Evolutionary conservation across 2,113 vertebrate genomes (phyloP).

Genomic region (Tetrax tetrax): DNA sequence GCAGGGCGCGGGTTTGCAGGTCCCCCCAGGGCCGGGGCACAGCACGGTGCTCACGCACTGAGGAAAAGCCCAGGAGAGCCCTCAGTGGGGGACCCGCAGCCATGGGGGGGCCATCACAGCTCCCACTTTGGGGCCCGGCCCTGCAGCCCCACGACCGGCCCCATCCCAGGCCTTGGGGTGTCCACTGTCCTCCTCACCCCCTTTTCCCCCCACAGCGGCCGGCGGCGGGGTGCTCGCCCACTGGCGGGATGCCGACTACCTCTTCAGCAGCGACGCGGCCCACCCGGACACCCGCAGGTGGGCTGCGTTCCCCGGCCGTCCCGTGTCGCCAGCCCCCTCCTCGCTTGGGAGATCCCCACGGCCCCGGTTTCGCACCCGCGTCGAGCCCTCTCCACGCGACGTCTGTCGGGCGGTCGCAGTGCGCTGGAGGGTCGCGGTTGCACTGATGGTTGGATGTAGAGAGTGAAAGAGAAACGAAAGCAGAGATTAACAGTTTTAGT

Average conservation of each 20-base stretch:
- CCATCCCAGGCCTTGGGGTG: neutral
- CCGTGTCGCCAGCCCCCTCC: neutral
- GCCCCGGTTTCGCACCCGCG: fast-evolving
- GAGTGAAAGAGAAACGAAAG: no score
- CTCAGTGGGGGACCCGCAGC: neutral
- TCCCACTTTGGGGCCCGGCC: neutral
- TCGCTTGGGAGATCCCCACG: neutral
- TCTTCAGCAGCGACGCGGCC: slow-evolving; percentile 77
- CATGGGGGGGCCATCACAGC: neutral
- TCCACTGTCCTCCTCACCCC: neutral
- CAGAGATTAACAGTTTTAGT: fast-evolving
- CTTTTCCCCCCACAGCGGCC: slow-evolving; percentile 32
- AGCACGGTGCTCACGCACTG: fast-evolving
- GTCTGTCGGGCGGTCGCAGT: neutral
- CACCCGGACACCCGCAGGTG: slow-evolving; percentile 80
- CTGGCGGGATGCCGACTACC: slow-evolving; percentile 45
- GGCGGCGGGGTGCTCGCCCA: slow-evolving; percentile 58
- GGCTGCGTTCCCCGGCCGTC: neutral
- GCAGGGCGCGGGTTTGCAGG: neutral
- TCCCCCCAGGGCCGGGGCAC: neutral
- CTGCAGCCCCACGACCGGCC: fast-evolving
- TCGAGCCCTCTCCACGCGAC: fast-evolving
- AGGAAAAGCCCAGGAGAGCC: neutral
- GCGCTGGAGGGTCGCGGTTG: neutral
- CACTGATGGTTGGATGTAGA: neutral